Conservation (phyloP, 2,888 invertebrate species). For the Caenorhabditis japonica region DNA sequence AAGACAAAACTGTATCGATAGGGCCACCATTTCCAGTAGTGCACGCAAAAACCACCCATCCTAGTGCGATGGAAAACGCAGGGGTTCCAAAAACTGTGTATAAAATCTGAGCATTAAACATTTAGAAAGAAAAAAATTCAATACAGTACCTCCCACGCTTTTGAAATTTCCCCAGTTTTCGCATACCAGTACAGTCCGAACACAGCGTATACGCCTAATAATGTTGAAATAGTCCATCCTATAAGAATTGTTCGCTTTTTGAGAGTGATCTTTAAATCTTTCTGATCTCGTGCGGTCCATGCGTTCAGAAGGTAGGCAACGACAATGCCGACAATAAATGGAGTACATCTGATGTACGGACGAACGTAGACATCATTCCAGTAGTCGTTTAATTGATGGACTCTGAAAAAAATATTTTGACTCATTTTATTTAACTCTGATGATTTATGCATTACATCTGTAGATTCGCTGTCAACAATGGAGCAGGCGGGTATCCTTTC, state of each 20-base stretch:
- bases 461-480: constrained; percentile 73
- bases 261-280: constrained; percentile 62
- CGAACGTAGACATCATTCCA: constrained; percentile 78
- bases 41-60: constrained; percentile 80
- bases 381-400: constrained; percentile 71
- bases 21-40: constrained; percentile 74
- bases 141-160: constrained; percentile 50
- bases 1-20: constrained; percentile 87
- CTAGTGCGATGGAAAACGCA: constrained; percentile 78
- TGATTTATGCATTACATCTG: no score
- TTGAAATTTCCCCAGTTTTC: constrained; percentile 74
- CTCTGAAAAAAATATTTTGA: constrained; percentile 55
- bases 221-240: constrained; percentile 19
- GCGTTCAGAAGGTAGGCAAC: constrained; percentile 78
- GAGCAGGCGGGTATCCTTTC: constrained; percentile 75
- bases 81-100: constrained; percentile 73
- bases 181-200: constrained; percentile 71
- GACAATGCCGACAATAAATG: constrained; percentile 79
- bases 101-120: constrained; percentile 41
- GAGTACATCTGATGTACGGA: constrained; percentile 79
- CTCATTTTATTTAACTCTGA: no score
- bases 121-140: background rate
- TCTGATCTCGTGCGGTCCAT: constrained; percentile 46
- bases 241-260: constrained; percentile 23
- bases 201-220: constrained; percentile 66